Base-by-base conservation (phyloP, 2,888 invertebrate genomes). In the Drosophila seclusa region DNA sequence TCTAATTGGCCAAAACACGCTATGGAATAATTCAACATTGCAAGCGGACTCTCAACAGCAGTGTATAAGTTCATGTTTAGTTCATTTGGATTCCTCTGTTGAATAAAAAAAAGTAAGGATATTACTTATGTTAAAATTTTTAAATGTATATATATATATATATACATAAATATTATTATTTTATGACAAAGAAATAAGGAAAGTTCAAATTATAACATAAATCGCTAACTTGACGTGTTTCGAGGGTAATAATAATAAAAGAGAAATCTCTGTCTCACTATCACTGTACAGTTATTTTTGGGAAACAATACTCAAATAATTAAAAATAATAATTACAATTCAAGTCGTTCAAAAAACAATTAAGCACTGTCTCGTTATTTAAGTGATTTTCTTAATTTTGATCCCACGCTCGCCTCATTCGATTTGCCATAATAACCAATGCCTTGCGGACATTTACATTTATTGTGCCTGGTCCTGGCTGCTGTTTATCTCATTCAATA, bases 401-500 rank as follows among this genome's bases (percentile, higher is more conserved):
- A 62, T 87, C 89, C 87, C 87, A 87, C 87, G 87, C 65, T 72
- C 38, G 7, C 32, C 60, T 68, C 34, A 62, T 68, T 68, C 24
- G 62, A 69, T 71, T 70, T 68, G 67, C 50, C 53, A 75, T 80
- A 69, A 69, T 76, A 73, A 73, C 73, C 78, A 86, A 71, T 70
- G 81, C 87, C 86, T 77, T 64, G 73, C 72, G 85, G 83, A 75
- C 71, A 76, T 82, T 70, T 48, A 57, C 66, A 74, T 86, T 80
- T 72, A 86, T 78, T 81, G 72, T 49, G 48, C 32, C 2, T 62
- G 54, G 38, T 68, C 68, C 64, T 49, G 68, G 42, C 67, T 52
- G 74, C 80, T 27, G 74, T 73, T 70, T 83, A 87, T 89, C 87
- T 69, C 50, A 38, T 68, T 81, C 85, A 89, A 80, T 89, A 83